A percentile compares a stretch with the other conserved stretches of the same genome.
These are phyloP conservation scores for Aleadryas rufinucha DNA, from an alignment of 2,113 vertebrate genomes.

Conservation along the genomic window DNA sequence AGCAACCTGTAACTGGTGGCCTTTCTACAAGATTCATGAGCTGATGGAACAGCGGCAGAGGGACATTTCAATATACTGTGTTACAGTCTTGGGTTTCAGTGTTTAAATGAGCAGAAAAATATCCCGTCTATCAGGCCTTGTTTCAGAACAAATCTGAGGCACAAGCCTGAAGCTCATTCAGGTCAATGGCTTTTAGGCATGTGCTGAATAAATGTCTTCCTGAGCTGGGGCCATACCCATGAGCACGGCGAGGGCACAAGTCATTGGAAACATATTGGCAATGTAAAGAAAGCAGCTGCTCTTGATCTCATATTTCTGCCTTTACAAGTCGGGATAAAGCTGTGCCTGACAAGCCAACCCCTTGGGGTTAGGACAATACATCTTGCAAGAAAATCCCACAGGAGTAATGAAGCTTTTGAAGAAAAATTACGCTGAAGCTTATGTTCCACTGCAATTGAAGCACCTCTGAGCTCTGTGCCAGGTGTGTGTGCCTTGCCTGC, in stretches of 20 bases:
- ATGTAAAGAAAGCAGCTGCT: neutral
- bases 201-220: neutral
- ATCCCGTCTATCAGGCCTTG: neutral
- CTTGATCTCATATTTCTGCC: neutral
- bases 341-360: neutral
- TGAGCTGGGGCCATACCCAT: accelerated
- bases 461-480: neutral
- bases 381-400: neutral
- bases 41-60: neutral
- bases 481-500: neutral
- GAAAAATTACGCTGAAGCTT: neutral
- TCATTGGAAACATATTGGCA: neutral
- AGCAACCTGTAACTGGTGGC: conserved; percentile 24
- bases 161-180: neutral
- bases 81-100: conserved; percentile 12
- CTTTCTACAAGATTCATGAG: conserved; percentile 43
- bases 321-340: neutral
- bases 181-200: neutral
- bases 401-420: neutral
- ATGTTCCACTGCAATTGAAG: neutral
- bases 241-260: neutral
- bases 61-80: neutral
- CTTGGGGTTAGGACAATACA: neutral
- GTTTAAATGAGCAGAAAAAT: neutral
- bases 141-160: neutral